Base-by-base conservation (phyloP, 2,113 vertebrate genomes). In the Panurus biarmicus region DNA sequence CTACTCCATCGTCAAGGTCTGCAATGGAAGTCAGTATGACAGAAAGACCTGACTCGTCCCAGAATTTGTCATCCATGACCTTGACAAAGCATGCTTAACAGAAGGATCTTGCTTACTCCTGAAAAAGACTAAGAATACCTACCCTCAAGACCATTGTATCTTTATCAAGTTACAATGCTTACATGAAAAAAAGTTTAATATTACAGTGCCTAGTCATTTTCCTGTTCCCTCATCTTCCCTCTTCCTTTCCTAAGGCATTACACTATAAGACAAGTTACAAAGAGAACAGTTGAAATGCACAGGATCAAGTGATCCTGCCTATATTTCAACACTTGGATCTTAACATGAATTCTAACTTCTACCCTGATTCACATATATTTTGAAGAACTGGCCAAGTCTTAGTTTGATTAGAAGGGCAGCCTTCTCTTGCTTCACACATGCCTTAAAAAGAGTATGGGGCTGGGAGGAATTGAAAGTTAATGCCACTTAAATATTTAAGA, bases 111-210 rank as follows among this genome's bases (percentile, higher is more conserved):
- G 57, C 61, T 51, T 56, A 48, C 29, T 73, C 13, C 7, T 80
- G 64, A 73, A 85, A 90, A 76, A 16, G 35, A 53, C 38, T 76
- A 79, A 66, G 54, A 94, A 87, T 21, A 61, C 11, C 24, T 69
- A 35, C 18, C 24, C 70, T 61, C 66, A 83, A 74, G 71, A 67
- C 51, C n/a, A n/a, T 65, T 72, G 50, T 69, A 28, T 57, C 61
- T 81, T 60, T 64, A 95, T 91, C 85, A 88, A 80, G 67, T 93
- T 93, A 93, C 93, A 91, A 16, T 38, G 19, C 50, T 72, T n/a
- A 38, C 50, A 85, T 42, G 29, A 87, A 89, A 83, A 78, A 20
- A 81, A 79, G 82, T 83, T 93, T 93, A 93, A 62, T 58, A 76
- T 83, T 85, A 90, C 82, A 85, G 29, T 67, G 33, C 14, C 54